Evolutionary conservation across 2,888 invertebrate species (phyloP), one percentile per base, ranked within the genome.

Genomic region (Heliconius ismenius): DNA sequence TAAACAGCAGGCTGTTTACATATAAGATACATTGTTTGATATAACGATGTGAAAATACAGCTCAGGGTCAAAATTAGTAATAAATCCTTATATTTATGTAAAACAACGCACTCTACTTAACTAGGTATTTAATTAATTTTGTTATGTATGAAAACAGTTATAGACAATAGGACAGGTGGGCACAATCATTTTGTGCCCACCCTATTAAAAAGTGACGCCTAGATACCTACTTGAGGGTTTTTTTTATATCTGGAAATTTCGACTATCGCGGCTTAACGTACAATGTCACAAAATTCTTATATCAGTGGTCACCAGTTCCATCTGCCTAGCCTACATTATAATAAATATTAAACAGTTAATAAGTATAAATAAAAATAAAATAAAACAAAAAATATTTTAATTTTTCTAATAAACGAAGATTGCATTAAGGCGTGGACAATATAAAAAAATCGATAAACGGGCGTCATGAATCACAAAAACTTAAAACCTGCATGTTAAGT

Each of bases 401-500:
- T 1, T n/a, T 58, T 58, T 60, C n/a, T 10, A 21, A 43, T 10
- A 69, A 69, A 49, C 26, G 28, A 69, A 21, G 54, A 4, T 2
- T n/a, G 7, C 13, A 54, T 0, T n/a, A 28, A 32, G n/a, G 3
- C 32, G 13, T 28, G 49, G 32, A 32, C 54, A n/a, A 4, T 21
- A 21, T 13, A 69, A 70, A 49, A 54, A 58, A 21, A 54, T 58
- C 70, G n/a, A 70, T 70, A 36, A 13, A 70, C 15, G 13, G 36
- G 26, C 15, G 60, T 63, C 10, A 67, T 76, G 72, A 76, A 28
- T 76, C 76, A 76, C 65, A 7, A 72, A 70, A 72, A 72, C 4
- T 69, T 60, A 68, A 76, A 32, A 70, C 77, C 65, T 39, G 60
- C 39, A 64, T 76, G 67, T 65, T 64, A 73, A 70, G 64, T 24